Base-by-base conservation (phyloP, 1,140 invertebrate species). In the Aporrectodea caliginosa region DNA sequence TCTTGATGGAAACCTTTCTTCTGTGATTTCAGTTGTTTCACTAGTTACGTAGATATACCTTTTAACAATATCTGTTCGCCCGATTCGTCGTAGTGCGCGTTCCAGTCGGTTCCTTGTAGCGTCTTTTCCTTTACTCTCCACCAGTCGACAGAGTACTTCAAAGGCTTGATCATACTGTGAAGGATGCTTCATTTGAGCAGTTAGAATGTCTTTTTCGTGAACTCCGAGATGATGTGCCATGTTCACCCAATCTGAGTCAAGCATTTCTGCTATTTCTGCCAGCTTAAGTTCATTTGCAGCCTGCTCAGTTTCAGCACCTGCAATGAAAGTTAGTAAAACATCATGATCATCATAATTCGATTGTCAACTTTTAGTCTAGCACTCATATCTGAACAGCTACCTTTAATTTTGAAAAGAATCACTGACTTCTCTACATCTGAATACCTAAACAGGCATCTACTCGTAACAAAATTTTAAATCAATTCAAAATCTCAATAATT, bases 121-220 rank as follows among this genome's bases (percentile, higher is more conserved):
- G 87, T 93, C 93, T 81, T 93, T 92, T 32, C 92, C 92, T 29
- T 92, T 89, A 82, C 91, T 91, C 78, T 91, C 88, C 81, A 92
- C 87, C 95, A 95, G 98, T 34, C 96, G 90, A 82, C 94, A 92
- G 68, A 98, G 91, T 95, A 98, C 97, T 1, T 94, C 93, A 82
- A 96, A 93, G 0, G 95, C 95, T 88, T 76, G 35, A 22, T 58
- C 43, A 58, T 6, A 12, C 43, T 58, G 43, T 58, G 43, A 58
- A 6, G 22, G 6, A 58, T 58, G 43, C 43, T 58, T 58, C 43
- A 58, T 58, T 72, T 72, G 31, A 6, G 31, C 31, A 72, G 93
- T 91, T 80, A 94, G 92, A 30, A 97, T 93, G 83, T 96, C 94
- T 31, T 93, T 92, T 27, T 94, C 92, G 73, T 92, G 92, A 1